Evolutionary conservation across 2,888 invertebrate species (phyloP), one percentile per base, ranked within the genome.

Genomic region (Neocrepidodera transversa): DNA sequence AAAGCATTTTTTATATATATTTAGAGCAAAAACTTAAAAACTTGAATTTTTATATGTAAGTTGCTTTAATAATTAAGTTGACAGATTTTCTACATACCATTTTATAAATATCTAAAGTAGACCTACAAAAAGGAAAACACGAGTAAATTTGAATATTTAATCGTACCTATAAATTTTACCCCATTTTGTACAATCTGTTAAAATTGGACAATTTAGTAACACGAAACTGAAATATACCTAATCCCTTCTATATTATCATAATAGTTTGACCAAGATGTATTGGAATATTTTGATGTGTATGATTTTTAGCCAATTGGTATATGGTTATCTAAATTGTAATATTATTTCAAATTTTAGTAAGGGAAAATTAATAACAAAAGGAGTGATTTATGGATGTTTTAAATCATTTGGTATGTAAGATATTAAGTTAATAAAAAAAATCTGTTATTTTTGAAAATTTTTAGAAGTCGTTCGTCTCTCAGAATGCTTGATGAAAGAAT

Each of bases 401-500:
- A 23, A 53, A 48, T 16, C 30, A 51, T 20, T n/a, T 48, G 51
- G 48, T 51, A 18, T 30, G 32, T 43, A 32, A 45, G 26, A 26
- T 28, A 10, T n/a, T 43, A 26, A 18, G 28, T 16, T 16, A 16
- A 43, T 4, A 14, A 5, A n/a, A 10, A 17, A 13, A 11, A 1
- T 48, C 0, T 11, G 28, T 3, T 23, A 14, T 23, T 30, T 10
- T 48, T 35, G 30, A 18, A 51, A 20, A 7, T 14, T 66, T 64
- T 42, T 35, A 67, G 64, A 65, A 47, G 51, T 35, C 35, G 14
- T 62, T 2, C 7, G 17, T 11, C 26, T 63, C 3, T 50, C 60
- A 14, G 63, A 63, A 59, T 58, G 49, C 26, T 28, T 66, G 8
- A 53, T 58, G 47, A 60, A 48, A 11, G 28, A 61, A 14, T 16